Conservation (phyloP, 2,797 vertebrate species). For the Oreochromis mossambicus region DNA sequence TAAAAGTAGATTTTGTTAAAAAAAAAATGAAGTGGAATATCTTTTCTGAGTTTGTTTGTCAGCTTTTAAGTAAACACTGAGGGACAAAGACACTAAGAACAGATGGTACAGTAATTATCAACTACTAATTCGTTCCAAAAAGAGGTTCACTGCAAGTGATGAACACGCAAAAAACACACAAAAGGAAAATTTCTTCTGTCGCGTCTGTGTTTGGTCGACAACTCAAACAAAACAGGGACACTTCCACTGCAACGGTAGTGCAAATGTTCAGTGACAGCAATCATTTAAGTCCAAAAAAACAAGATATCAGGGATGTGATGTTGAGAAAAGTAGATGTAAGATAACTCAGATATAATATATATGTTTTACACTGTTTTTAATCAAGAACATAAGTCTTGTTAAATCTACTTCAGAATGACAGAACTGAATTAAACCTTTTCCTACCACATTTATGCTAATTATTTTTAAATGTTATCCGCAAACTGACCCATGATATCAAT, state of each 20-base stretch:
- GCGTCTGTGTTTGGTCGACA: not conserved
- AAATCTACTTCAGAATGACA: not conserved
- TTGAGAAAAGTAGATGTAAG: not conserved
- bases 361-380: not conserved
- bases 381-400: not conserved
- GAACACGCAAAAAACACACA: not conserved
- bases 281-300: not conserved
- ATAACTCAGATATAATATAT: not conserved
- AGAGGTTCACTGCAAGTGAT: not conserved
- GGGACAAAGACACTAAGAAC: not conserved
- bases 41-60: not conserved
- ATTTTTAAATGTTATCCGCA: not conserved
- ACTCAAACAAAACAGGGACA: not conserved
- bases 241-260: not conserved
- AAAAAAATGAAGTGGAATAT: not conserved
- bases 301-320: not conserved
- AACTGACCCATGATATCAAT: slow-evolving; percentile 29
- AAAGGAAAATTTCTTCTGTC: not conserved
- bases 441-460: not conserved
- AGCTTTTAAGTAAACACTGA: not conserved
- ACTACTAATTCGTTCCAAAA: not conserved
- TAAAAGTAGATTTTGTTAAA: not conserved
- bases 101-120: not conserved
- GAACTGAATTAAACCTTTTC: not conserved
- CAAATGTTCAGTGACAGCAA: not conserved